Percentiles rank a stretch among this genome's conserved stretches.
Evolutionary conservation across 2,113 vertebrate genomes (phyloP).

Genomic region (Mustelus asterias): DNA sequence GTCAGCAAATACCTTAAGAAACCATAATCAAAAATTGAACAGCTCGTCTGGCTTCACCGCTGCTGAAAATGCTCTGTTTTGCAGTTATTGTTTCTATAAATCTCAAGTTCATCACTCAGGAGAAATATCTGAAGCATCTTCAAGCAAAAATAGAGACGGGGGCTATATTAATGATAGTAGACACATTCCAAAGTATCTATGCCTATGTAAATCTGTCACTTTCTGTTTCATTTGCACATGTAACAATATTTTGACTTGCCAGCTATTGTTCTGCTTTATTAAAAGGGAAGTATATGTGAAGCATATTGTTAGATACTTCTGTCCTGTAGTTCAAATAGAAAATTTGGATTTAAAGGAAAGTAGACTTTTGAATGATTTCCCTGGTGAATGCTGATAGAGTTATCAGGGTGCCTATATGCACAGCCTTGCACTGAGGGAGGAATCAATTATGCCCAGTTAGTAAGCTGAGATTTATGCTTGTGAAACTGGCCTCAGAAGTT

Average conservation of each 20-base stretch:
- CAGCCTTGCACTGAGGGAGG: no score
- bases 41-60: not conserved
- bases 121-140: not conserved
- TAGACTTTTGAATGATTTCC: not conserved
- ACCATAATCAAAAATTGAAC: not conserved
- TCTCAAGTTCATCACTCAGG: not conserved
- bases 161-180: not conserved
- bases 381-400: no score
- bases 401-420: no score
- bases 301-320: not conserved
- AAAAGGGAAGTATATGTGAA: not conserved
- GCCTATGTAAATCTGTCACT: not conserved
- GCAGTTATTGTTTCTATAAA: not conserved
- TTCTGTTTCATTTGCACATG: not conserved
- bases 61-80: not conserved
- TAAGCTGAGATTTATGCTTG: no score
- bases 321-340: not conserved
- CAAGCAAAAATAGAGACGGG: not conserved
- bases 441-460: no score
- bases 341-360: not conserved
- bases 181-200: not conserved
- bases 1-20: not conserved
- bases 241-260: conserved; percentile 6
- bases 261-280: not conserved
- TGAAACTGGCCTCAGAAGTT: no score